phyloP scores from a whole-genome alignment of 92 coral and sea anemone species.

The Palythoa heliodiscus region DNA sequence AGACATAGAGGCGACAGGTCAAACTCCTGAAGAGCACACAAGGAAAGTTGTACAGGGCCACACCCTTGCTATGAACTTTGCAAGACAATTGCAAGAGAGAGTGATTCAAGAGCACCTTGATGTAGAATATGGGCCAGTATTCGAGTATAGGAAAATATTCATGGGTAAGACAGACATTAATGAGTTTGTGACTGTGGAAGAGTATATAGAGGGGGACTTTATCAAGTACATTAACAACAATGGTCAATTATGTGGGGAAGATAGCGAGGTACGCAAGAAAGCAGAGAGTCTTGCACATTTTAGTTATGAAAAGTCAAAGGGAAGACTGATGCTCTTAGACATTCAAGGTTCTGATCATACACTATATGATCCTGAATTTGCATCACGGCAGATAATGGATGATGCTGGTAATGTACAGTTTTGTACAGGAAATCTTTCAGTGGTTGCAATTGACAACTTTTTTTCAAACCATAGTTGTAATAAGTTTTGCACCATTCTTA shows the following conservation, averaged over 20 bases:
- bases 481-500: conserved; percentile 41
- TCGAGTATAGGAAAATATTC: conserved; percentile 28
- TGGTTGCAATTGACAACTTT: conserved; percentile 27
- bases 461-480: conserved; percentile 42
- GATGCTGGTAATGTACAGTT: conserved; percentile 50
- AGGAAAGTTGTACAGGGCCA: conserved; percentile 64
- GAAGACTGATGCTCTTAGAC: conserved; percentile 51
- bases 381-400: conserved; percentile 42
- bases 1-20: conserved; percentile 47
- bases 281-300: conserved; percentile 47
- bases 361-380: conserved; percentile 53
- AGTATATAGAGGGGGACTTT: conserved; percentile 40
- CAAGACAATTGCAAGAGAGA: conserved; percentile 52
- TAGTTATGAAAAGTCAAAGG: conserved; percentile 45
- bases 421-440: conserved; percentile 47
- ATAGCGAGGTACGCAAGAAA: conserved; percentile 36
- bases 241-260: conserved; percentile 23
- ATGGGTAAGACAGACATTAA: conserved; percentile 30
- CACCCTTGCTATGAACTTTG: conserved; percentile 53
- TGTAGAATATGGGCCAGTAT: conserved; percentile 45
- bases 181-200: conserved; percentile 35
- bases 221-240: conserved; percentile 35
- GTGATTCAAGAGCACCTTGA: conserved; percentile 51
- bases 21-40: conserved; percentile 65
- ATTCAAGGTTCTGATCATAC: conserved; percentile 43